Evolutionary conservation across 2,797 vertebrate species (phyloP).

Genomic region (Hirundo rustica): DNA sequence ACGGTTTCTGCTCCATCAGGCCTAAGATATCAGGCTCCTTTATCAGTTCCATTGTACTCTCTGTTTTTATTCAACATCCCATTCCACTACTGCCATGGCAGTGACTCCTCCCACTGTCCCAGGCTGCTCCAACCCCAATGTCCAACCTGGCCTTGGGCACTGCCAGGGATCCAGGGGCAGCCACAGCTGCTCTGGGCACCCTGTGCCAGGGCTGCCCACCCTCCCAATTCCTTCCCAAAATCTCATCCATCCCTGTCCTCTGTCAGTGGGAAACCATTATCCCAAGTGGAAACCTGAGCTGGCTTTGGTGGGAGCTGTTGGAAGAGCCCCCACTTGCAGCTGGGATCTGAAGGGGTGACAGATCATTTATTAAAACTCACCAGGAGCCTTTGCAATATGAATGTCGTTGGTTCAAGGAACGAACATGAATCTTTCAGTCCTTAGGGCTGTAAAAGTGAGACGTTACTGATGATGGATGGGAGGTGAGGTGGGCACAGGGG

Average conservation of each 20-base stretch:
- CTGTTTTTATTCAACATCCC: no score
- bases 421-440: fast-evolving
- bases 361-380: neutral
- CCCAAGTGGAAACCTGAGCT: fast-evolving
- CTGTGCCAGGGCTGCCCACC: neutral
- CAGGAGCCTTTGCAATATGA: neutral
- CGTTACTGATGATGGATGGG: neutral
- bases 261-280: neutral
- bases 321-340: neutral
- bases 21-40: no score
- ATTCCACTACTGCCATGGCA: no score
- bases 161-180: neutral
- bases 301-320: neutral
- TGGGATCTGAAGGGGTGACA: neutral
- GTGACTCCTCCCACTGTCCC: no score
- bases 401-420: neutral
- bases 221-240: no score
- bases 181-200: neutral
- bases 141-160: neutral
- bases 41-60: no score
- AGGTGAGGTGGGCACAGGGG: neutral
- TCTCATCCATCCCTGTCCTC: neutral
- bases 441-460: neutral
- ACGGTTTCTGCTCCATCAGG: no score
- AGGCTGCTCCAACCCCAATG: no score